These are phyloP conservation scores for Caloenas nicobarica DNA, from an alignment of 2,113 vertebrate genomes.

Conservation along the genomic window DNA sequence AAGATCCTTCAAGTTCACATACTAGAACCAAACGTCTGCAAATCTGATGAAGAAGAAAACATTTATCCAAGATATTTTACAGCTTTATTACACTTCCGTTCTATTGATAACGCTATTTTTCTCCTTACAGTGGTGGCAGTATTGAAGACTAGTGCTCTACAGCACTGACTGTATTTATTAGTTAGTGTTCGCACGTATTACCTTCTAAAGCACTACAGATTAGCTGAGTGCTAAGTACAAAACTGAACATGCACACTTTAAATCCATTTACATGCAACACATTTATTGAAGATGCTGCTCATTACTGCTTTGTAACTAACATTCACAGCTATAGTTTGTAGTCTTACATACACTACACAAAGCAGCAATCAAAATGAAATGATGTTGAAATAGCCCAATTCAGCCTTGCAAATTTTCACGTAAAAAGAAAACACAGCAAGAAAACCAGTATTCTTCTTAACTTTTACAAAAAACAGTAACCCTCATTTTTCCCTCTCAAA, in stretches of 20 bases:
- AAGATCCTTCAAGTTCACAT: neutral
- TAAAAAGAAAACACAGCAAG: neutral
- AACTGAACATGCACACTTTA: neutral
- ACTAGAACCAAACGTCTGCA: neutral
- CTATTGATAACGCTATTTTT: neutral
- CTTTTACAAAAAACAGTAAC: neutral
- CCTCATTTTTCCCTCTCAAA: conserved; percentile 14
- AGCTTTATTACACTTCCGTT: neutral
- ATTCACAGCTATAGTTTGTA: neutral
- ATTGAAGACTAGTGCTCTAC: neutral
- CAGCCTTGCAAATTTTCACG: neutral
- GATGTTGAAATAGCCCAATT: neutral
- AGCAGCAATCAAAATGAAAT: conserved; percentile 19
- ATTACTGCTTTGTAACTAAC: conserved; percentile 35
- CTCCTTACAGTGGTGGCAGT: neutral
- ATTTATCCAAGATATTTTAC: neutral
- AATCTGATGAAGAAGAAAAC: neutral
- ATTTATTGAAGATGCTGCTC: conserved; percentile 27
- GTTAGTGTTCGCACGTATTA: neutral
- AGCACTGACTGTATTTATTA: neutral
- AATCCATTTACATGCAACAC: conserved; percentile 28
- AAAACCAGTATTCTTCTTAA: neutral
- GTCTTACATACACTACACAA: neutral
- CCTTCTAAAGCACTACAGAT: conserved; percentile 27
- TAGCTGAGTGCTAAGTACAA: neutral